Evolutionary conservation across 2,888 invertebrate species (phyloP), one percentile per base, ranked within the genome.

Genomic region (Malthinus seriepunctatus): DNA sequence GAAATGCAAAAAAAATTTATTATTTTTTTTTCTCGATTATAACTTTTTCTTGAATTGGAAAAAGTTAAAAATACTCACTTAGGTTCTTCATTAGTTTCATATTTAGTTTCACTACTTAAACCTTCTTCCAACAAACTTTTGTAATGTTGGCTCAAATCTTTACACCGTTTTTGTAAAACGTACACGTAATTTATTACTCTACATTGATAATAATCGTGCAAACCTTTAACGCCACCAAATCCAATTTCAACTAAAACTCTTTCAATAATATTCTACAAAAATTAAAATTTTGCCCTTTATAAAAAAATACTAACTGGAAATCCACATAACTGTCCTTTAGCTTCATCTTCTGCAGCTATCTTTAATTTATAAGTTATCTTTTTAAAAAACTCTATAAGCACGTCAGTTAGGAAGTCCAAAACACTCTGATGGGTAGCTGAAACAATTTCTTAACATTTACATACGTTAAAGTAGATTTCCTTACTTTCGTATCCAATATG

Each of bases 231-330:
- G 14, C 86, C 84, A 33, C 86, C 87, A 32, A 86, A 70, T 1
- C 85, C 85, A 67, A 83, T 80, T 73, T 88, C 86, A 46, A 82
- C 77, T 42, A 86, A 78, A 11, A 85, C 84, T 69, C 84, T 80
- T 68, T 87, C 86, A 67, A 86, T 74, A 12, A 81, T 79, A 74
- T 86, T 84, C 86, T 87, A 63, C n/a, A 69, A 69, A 57, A 23
- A 23, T 3, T 23, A 3, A 23, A 23, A 15, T 15, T 14, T 7
- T 11, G 37, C 9, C 1, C 3, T 2, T 2, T 42, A 39, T 9
- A 6, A 7, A 7, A n/a, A 33, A 10, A 15, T 33, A 71, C 75
- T 71, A 74, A 84, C 83, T 8, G 83, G 82, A 76, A 84, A 84
- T 12, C 80, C 80, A 54, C 76, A 68, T 12, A 65, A 57, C 45